These are phyloP conservation scores for Neotragus moschatus DNA, from an alignment of 2,113 vertebrate genomes.

Conservation along the genomic window DNA sequence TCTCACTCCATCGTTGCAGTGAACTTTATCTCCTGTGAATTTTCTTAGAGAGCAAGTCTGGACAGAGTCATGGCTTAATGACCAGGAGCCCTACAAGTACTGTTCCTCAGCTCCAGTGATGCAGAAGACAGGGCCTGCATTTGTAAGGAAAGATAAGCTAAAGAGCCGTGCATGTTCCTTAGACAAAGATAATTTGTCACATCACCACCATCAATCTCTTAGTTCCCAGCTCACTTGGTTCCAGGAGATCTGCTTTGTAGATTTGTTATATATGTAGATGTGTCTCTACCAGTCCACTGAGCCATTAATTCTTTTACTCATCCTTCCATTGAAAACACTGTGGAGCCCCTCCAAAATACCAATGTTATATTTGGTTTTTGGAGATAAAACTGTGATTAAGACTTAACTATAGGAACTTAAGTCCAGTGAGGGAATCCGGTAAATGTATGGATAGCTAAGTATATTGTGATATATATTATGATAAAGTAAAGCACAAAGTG, in stretches of 20 bases:
- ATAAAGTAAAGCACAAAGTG: not conserved
- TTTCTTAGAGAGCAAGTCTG: conserved; percentile 62
- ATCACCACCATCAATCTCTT: not conserved
- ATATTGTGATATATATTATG: not conserved
- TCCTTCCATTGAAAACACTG: not conserved
- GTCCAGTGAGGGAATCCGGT: not conserved
- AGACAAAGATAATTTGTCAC: conserved; percentile 22
- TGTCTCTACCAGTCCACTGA: not conserved
- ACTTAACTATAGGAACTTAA: not conserved
- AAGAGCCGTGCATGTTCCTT: not conserved
- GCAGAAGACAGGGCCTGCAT: not conserved
- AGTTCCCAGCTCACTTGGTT: not conserved
- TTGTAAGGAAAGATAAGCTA: conserved; percentile 2
- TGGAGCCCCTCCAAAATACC: not conserved
- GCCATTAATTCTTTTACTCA: not conserved
- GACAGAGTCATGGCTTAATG: conserved; percentile 55
- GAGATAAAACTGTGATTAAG: not conserved
- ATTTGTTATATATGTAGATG: conserved; percentile 34
- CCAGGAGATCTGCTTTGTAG: not conserved
- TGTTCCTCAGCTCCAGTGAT: conserved; percentile 39
- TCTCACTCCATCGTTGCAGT: conserved; percentile 61
- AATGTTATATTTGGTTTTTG: not conserved
- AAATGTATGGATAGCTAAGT: not conserved
- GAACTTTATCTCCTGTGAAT: conserved; percentile 67
- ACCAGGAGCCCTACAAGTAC: not conserved